Percentiles rank a stretch among this genome's conserved stretches.
These are phyloP conservation scores for Hyposmocoma kahamanoa DNA, from an alignment of 1,140 invertebrate genomes.

Conservation along the genomic window DNA sequence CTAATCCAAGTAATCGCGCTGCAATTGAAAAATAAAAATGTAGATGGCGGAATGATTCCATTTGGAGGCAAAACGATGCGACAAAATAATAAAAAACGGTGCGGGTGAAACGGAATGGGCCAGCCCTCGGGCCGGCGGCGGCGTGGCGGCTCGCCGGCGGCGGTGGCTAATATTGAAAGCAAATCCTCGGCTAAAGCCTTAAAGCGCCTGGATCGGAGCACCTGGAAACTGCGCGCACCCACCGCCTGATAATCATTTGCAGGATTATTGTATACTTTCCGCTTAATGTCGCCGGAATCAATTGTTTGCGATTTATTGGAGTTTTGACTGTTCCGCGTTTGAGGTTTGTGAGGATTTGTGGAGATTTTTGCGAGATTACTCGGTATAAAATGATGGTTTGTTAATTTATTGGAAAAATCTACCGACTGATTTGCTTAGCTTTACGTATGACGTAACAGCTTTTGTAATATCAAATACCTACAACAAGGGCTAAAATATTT, in stretches of 20 bases:
- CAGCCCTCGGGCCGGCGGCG: conserved; percentile 52
- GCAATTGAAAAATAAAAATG: conserved; percentile 76
- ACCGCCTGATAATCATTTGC: conserved; percentile 59
- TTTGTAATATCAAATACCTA: too few relatives aligned
- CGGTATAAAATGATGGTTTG: background rate
- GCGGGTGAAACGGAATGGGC: conserved; percentile 61
- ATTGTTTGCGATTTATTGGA: conserved; percentile 58
- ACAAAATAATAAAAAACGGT: conserved; percentile 73
- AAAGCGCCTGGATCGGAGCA: conserved; percentile 71
- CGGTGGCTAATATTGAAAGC: conserved; percentile 75
- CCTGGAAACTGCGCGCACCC: conserved; percentile 47
- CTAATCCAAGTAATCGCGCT: conserved; percentile 73
- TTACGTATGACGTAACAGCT: too few relatives aligned
- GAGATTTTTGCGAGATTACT: conserved; percentile 10
- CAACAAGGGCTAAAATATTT: too few relatives aligned
- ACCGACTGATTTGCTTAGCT: too few relatives aligned
- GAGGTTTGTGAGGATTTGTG: conserved; percentile 37
- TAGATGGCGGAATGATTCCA: conserved; percentile 73
- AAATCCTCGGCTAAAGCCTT: conserved; percentile 75
- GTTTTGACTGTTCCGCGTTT: conserved; percentile 37
- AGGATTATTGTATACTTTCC: conserved; percentile 69
- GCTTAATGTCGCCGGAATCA: conserved; percentile 61
- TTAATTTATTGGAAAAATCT: background rate
- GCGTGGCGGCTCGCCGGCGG: conserved; percentile 14
- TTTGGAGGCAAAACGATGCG: conserved; percentile 71